Evolutionary conservation across 2,797 vertebrate species (phyloP).

Genomic region (Aplochiton taeniatus): DNA sequence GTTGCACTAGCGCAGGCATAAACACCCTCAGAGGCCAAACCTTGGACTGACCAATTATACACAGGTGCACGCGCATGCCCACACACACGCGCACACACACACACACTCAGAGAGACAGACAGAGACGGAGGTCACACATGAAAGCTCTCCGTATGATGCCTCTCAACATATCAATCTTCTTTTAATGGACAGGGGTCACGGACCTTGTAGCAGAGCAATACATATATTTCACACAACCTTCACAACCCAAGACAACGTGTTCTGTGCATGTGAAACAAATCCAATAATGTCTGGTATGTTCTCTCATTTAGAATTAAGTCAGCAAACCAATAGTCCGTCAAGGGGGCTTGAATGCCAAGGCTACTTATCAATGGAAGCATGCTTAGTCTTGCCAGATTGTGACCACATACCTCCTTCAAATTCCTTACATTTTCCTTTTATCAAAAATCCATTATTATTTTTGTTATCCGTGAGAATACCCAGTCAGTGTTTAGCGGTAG

Average conservation of each 20-base stretch:
- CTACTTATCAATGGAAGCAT: neutral
- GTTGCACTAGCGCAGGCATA: slow-evolving; percentile 57
- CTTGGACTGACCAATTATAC: slow-evolving; percentile 56
- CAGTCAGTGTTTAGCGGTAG: neutral
- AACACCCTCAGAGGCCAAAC: slow-evolving; percentile 43
- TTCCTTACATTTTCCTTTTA: neutral
- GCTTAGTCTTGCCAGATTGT: neutral
- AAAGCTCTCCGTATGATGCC: slow-evolving; percentile 46
- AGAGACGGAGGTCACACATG: slow-evolving; percentile 41
- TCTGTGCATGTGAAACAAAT: neutral
- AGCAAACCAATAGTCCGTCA: too few species aligned
- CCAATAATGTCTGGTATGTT: slow-evolving; percentile 2
- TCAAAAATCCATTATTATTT: slow-evolving; percentile 5
- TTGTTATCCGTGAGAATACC: slow-evolving; percentile 4
- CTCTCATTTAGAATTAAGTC: too few species aligned
- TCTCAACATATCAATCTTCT: too few species aligned
- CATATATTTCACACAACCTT: slow-evolving; percentile 15
- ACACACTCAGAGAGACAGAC: slow-evolving; percentile 12
- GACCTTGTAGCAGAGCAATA: slow-evolving; percentile 43
- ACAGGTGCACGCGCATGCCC: neutral
- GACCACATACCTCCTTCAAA: neutral
- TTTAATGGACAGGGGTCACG: slow-evolving; percentile 61
- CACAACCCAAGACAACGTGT: too few species aligned
- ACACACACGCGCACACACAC: neutral
- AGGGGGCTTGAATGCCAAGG: too few species aligned